Conservation (phyloP, 1,140 invertebrate species). For the Battus philenor region DNA sequence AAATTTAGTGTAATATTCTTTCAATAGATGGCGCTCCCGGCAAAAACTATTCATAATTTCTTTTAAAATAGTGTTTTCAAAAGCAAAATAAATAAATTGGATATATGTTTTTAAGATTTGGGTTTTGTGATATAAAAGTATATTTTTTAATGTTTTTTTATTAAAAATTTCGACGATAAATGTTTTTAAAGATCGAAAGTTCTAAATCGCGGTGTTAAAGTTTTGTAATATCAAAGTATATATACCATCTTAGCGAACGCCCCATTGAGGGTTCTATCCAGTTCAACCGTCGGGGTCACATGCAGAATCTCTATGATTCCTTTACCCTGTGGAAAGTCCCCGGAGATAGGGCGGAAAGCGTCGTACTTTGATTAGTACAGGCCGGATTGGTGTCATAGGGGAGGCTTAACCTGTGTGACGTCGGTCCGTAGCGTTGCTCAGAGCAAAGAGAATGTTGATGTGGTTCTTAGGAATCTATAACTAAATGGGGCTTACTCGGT, state of each 20-base stretch:
- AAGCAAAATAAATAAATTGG: too few relatives aligned
- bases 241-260: slow-evolving; percentile 15
- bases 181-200: slow-evolving; percentile 8
- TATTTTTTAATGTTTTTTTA: too few relatives aligned
- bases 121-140: too few relatives aligned
- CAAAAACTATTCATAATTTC: too few relatives aligned
- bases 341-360: slow-evolving; percentile 69
- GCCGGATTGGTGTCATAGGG: slow-evolving; percentile 52
- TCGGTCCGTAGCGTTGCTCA: slow-evolving; percentile 60
- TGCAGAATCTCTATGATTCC: slow-evolving; percentile 44
- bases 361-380: slow-evolving; percentile 41
- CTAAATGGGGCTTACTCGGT: slow-evolving; percentile 72
- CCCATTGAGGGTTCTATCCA: slow-evolving; percentile 40
- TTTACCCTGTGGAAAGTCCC: slow-evolving; percentile 70
- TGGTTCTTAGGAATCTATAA: slow-evolving; percentile 32
- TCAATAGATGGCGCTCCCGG: slow-evolving; percentile 22
- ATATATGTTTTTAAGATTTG: too few relatives aligned
- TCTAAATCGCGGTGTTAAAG: slow-evolving; percentile 39
- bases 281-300: slow-evolving; percentile 63
- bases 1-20: background rate
- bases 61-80: too few relatives aligned
- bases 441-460: slow-evolving; percentile 64
- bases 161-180: background rate
- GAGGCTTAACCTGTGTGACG: slow-evolving; percentile 42
- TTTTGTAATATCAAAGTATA: slow-evolving; percentile 30